phyloP scores from a whole-genome alignment of 2,113 vertebrate genomes.

The Notechis scutatus region DNA sequence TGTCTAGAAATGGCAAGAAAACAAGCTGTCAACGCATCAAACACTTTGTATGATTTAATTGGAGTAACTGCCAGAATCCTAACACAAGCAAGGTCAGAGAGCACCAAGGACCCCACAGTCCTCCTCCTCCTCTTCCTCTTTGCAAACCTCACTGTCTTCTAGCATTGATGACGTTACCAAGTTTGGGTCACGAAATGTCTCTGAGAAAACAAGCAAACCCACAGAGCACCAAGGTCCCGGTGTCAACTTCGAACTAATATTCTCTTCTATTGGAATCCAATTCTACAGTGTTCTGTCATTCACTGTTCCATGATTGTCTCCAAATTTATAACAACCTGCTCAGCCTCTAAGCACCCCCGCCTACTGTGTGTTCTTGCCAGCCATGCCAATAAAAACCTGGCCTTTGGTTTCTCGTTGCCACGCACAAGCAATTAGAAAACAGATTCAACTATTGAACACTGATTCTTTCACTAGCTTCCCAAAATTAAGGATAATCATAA shows the following conservation, averaged over 20 bases:
- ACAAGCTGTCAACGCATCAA: too few relatives aligned
- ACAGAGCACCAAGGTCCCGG: not conserved
- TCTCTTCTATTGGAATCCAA: not conserved
- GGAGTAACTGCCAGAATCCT: too few relatives aligned
- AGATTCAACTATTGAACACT: slow-evolving; percentile 24
- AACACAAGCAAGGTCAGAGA: too few relatives aligned
- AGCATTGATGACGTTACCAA: too few relatives aligned
- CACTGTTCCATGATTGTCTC: not conserved
- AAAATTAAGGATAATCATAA: slow-evolving; percentile 69
- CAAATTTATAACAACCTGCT: not conserved
- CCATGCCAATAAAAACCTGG: slow-evolving; percentile 4
- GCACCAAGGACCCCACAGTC: too few relatives aligned
- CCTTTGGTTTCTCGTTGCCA: not conserved
- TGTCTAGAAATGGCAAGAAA: too few relatives aligned
- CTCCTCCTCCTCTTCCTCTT: too few relatives aligned
- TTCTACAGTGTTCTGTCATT: not conserved
- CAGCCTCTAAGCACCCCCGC: not conserved
- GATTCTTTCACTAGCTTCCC: not conserved
- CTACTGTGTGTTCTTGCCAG: not conserved
- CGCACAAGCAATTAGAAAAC: slow-evolving; percentile 6
- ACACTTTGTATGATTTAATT: too few relatives aligned
- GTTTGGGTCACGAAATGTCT: too few relatives aligned
- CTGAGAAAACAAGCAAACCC: too few relatives aligned
- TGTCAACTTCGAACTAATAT: not conserved
- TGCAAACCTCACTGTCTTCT: too few relatives aligned